Conservation (phyloP, 2,113 vertebrate species). For the Erythrocercus mccallii region DNA sequence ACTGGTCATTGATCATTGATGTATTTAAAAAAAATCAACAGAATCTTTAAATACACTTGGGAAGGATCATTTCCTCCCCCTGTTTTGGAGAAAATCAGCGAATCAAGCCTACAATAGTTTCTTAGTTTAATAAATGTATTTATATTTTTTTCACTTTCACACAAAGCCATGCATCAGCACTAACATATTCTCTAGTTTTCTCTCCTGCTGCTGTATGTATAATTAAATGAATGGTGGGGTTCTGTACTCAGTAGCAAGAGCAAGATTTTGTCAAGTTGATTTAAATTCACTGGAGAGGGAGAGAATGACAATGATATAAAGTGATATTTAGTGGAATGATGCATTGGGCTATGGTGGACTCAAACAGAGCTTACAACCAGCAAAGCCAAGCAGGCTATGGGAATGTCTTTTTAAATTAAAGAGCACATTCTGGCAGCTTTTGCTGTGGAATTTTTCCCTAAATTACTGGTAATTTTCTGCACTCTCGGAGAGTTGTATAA, state of each 20-base stretch:
- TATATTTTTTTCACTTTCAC: not conserved
- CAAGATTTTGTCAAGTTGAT: conserved; percentile 21
- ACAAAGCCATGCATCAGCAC: not conserved
- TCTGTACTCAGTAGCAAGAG: not conserved
- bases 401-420: conserved; percentile 63
- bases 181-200: not conserved
- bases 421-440: conserved; percentile 45
- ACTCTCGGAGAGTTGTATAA: conserved; percentile 53
- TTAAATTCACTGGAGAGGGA: conserved; percentile 32
- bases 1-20: not conserved
- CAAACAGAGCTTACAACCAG: conserved; percentile 53
- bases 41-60: not conserved
- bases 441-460: conserved; percentile 51
- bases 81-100: not conserved
- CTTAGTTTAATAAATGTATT: not conserved
- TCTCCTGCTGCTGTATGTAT: not conserved
- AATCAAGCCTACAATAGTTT: not conserved
- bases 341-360: conserved; percentile 6
- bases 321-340: conserved; percentile 55
- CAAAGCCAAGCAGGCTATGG: conserved; percentile 52
- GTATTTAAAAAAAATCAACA: not conserved
- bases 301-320: conserved; percentile 29
- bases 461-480: conserved; percentile 67
- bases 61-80: not conserved
- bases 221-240: not conserved